Evolutionary conservation across 2,888 invertebrate genomes (phyloP).

Genomic region (Perizoma affinitatum): DNA sequence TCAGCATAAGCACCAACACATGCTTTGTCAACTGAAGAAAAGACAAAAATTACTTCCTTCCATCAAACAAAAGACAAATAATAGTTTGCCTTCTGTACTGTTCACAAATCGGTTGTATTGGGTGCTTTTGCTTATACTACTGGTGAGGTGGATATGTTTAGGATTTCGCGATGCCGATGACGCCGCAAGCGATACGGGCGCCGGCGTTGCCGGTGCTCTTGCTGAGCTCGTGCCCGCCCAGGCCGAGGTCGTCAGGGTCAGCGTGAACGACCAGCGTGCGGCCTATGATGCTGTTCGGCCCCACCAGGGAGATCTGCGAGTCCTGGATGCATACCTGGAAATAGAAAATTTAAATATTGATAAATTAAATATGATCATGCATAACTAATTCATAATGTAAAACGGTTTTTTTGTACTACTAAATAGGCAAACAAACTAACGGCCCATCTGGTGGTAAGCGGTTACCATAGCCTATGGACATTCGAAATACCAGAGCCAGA

Average conservation of each 20-base stretch:
- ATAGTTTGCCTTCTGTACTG: too few relatives aligned
- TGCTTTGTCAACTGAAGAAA: background rate
- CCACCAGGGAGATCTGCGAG: constrained; percentile 73
- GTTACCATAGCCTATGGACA: too few relatives aligned
- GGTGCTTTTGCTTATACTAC: background rate
- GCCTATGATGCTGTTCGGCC: constrained; percentile 91
- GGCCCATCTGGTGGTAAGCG: too few relatives aligned
- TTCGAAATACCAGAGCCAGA: too few relatives aligned
- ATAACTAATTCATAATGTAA: too few relatives aligned
- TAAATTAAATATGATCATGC: too few relatives aligned
- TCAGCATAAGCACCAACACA: background rate
- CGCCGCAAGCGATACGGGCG: constrained; percentile 93
- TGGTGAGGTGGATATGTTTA: constrained; percentile 1
- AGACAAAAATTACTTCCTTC: too few relatives aligned
- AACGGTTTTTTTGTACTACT: too few relatives aligned
- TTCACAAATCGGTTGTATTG: too few relatives aligned
- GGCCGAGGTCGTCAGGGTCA: constrained; percentile 96
- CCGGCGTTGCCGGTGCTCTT: constrained; percentile 98
- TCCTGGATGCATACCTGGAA: constrained; percentile 73
- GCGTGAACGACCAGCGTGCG: constrained; percentile 96
- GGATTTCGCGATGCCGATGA: constrained; percentile 88
- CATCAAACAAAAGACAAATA: too few relatives aligned
- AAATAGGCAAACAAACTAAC: too few relatives aligned
- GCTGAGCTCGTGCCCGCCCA: constrained; percentile 96
- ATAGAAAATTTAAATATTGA: background rate